Conservation (phyloP, 2,797 vertebrate genomes). For the Platalea minor region DNA sequence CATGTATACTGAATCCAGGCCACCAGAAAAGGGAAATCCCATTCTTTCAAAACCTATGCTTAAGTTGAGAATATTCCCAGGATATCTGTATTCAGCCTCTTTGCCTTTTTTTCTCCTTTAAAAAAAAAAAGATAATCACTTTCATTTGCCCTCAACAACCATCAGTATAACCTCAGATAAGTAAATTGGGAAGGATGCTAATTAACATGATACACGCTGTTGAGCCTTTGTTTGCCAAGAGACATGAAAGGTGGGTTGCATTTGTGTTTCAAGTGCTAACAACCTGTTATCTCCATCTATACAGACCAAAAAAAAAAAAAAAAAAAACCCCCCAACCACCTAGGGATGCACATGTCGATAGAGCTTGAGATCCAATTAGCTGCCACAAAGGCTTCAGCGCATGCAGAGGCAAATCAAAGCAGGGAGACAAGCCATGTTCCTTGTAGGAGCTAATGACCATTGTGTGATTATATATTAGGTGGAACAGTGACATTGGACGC, state of each 20-base stretch:
- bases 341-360: not conserved
- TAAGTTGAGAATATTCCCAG: not conserved
- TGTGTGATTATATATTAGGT: not conserved
- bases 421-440: not conserved
- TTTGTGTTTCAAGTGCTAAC: conserved; percentile 10
- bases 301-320: not conserved
- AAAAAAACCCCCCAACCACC: not conserved
- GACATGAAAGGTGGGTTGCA: not conserved
- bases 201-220: not conserved
- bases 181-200: not conserved
- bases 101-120: not conserved
- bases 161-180: not conserved
- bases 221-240: not conserved
- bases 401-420: not conserved
- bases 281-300: not conserved
- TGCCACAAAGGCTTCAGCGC: not conserved
- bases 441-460: not conserved
- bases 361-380: not conserved
- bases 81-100: not conserved
- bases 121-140: not conserved
- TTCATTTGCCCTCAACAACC: not conserved
- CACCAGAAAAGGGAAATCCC: not conserved
- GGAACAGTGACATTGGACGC: not conserved
- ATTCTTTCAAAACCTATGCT: not conserved
- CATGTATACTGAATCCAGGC: not conserved